A percentile compares a stretch with the other conserved stretches of the same genome.
phyloP scores from a whole-genome alignment of 2,113 vertebrate species.

The Apus apus region DNA sequence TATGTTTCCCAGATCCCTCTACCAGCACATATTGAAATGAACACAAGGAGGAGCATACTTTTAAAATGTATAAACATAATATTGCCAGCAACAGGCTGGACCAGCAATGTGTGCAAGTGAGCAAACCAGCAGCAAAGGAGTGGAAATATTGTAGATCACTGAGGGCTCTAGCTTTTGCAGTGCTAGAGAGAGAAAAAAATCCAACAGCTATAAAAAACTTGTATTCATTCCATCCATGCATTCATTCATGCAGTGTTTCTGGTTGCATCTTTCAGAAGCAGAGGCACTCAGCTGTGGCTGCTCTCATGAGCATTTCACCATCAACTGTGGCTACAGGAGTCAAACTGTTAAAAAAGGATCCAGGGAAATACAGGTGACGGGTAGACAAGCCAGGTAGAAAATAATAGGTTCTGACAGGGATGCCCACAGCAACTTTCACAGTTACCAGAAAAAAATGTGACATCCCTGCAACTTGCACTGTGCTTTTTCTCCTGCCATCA shows the following conservation, averaged over 20 bases:
- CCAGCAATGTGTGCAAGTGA: not conserved
- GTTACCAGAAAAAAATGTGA: not conserved
- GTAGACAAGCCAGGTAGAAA: not conserved
- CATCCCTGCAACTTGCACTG: not conserved
- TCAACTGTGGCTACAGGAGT: accelerated
- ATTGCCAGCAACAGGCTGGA: not conserved
- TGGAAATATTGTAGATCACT: not conserved
- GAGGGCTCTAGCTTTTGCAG: not conserved
- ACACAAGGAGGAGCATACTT: not conserved
- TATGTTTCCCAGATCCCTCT: not conserved
- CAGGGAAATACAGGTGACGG: not conserved
- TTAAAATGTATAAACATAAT: not conserved
- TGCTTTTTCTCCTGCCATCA: not conserved
- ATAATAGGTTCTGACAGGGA: not conserved
- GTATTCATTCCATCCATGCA: not conserved
- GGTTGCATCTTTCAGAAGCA: not conserved
- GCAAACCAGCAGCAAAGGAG: not conserved
- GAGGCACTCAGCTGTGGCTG: not conserved
- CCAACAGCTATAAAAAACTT: not conserved
- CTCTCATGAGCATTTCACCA: not conserved
- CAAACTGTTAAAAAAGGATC: not conserved
- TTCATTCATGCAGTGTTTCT: not conserved
- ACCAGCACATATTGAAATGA: not conserved
- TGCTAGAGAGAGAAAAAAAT: not conserved
- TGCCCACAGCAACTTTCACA: not conserved